Evolutionary conservation across 53 echinoderm and acorn worm genomes (phyloP), one percentile per base, ranked within the genome.

Genomic region (Holothuria leucospilota): DNA sequence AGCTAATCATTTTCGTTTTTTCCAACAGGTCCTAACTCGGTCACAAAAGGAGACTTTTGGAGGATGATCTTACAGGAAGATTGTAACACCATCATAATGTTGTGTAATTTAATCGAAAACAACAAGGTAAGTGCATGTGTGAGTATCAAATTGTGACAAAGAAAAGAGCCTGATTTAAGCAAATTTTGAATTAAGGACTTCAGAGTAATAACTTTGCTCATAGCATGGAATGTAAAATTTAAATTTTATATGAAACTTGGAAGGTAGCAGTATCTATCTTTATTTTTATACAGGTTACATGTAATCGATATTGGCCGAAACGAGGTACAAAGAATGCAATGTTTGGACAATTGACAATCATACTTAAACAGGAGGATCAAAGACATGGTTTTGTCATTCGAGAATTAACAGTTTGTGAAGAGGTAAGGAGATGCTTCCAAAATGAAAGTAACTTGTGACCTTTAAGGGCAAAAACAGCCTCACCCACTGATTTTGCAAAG

Each of bases 221-320:
- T 56, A 56, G 18, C 8, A 56, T 56, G 1, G 15, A 56, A 16
- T 16, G 4, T 56, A 1, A 18, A 56, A 5, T 56, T 16, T 18
- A 16, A 16, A 2, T 56, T 56, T 16, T 13, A 14, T 18, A 15
- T 30, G 6, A 16, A 29, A 68, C 14, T 30, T 38, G 0, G 20
- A 68, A 38, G 23, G 4, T 15, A 20, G 15, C 13, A 14, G 29
- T 68, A 1, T 68, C 27, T 82, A 4, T 25, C 34, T 86, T 71
- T 28, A 49, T 21, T 68, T 42, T 40, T 12, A 53, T 81, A 20
- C 39, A 88, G 88, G 69, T 70, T 41, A 89, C 84, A 25, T 89
- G 89, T 75, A 73, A 84, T 49, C 23, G 75, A 49, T 75, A 75
- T 52, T 75, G 75, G 75, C 75, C 75, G 26, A 75, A 75, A 52